Conservation (phyloP, 2,888 invertebrate species). For the Gastracanthus pulcherrimus region DNA sequence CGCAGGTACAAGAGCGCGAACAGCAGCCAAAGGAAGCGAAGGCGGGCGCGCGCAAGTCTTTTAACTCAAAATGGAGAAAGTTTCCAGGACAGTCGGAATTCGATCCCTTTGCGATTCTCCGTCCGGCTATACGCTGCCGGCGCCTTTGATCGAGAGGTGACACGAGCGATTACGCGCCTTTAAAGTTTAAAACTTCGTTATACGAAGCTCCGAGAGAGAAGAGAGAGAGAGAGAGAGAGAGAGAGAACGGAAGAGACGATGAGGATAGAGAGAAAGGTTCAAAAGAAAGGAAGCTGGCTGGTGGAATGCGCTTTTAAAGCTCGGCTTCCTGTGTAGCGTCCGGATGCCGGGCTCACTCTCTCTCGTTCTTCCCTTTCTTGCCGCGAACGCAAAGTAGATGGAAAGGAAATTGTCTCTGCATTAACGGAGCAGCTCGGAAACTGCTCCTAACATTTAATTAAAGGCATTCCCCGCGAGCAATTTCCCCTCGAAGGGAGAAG, state of each 20-base stretch:
- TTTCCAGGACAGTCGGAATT: constrained; percentile 64
- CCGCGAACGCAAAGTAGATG: constrained; percentile 73
- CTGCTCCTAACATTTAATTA: constrained; percentile 76
- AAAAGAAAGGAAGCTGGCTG: constrained; percentile 50
- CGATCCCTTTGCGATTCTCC: constrained; percentile 63
- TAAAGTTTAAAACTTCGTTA: constrained; percentile 72
- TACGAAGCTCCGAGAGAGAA: constrained; percentile 7
- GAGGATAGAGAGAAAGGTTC: neutral
- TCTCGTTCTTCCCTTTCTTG: too few species aligned
- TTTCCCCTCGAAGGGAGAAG: constrained; percentile 62
- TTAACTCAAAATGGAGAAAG: constrained; percentile 66
- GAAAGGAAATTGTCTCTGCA: constrained; percentile 76
- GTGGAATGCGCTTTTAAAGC: constrained; percentile 63
- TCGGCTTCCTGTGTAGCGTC: constrained; percentile 55
- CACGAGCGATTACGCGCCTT: constrained; percentile 70
- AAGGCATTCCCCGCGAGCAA: constrained; percentile 75
- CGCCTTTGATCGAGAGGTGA: constrained; percentile 69
- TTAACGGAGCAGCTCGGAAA: constrained; percentile 74
- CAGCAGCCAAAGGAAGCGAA: neutral
- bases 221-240: constrained; percentile 35
- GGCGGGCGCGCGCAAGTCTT: constrained; percentile 49
- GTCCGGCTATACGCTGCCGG: too few species aligned
- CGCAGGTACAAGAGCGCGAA: neutral
- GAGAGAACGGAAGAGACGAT: constrained; percentile 7
- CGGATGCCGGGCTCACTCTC: constrained; percentile 68